phyloP scores from a whole-genome alignment of 2,888 invertebrate species.

The Drosophila kokeensis region DNA sequence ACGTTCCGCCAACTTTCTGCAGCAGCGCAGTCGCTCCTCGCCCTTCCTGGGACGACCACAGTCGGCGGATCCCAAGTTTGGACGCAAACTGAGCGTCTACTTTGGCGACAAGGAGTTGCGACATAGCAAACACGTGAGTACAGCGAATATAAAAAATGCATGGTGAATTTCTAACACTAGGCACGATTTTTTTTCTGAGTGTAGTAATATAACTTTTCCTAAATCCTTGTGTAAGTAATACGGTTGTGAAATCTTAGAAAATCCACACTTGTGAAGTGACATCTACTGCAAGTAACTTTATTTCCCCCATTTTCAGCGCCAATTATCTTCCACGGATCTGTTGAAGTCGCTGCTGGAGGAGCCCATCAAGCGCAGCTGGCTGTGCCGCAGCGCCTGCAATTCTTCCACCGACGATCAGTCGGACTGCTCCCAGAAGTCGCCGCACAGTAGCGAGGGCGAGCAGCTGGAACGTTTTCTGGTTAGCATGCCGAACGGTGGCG shows the following conservation, averaged over 20 bases:
- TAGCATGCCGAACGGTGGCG: slow-evolving; percentile 49
- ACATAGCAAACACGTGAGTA: slow-evolving; percentile 57
- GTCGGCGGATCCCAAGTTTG: slow-evolving; percentile 84
- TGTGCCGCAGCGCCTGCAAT: slow-evolving; percentile 77
- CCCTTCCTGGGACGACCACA: slow-evolving; percentile 82
- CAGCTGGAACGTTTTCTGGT: slow-evolving; percentile 69
- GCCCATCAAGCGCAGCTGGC: slow-evolving; percentile 86
- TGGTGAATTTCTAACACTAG: not conserved
- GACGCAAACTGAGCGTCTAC: slow-evolving; percentile 64
- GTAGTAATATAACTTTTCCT: not conserved
- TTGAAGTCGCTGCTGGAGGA: slow-evolving; percentile 83
- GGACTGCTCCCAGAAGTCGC: slow-evolving; percentile 66
- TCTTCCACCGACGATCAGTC: slow-evolving; percentile 80
- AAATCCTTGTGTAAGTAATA: not conserved
- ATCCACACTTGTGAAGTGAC: not conserved
- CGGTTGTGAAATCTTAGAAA: not conserved
- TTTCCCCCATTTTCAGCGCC: slow-evolving; percentile 43
- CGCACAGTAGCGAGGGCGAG: slow-evolving; percentile 74
- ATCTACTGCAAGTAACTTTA: not conserved
- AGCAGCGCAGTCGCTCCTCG: slow-evolving; percentile 78
- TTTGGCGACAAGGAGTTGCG: slow-evolving; percentile 67
- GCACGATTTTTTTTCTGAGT: not conserved
- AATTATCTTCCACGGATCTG: slow-evolving; percentile 83
- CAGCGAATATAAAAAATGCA: not conserved
- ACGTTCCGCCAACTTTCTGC: slow-evolving; percentile 83